Percentiles rank a stretch among this genome's conserved stretches.
Evolutionary conservation across 2,888 invertebrate genomes (phyloP).

Genomic region (Bursaphelenchus okinawaensis): DNA sequence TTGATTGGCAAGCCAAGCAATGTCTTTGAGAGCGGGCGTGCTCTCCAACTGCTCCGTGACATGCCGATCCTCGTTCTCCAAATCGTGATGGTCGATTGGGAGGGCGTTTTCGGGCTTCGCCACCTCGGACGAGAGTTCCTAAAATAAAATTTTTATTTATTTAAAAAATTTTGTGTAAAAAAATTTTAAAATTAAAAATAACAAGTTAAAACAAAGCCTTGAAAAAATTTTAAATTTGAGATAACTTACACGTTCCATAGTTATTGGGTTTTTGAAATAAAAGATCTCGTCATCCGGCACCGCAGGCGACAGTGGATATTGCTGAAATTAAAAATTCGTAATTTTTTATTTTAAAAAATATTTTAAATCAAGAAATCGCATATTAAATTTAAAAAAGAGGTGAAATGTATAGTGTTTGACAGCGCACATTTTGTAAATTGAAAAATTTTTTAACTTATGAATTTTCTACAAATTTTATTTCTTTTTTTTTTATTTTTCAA

Average conservation of each 20-base stretch:
- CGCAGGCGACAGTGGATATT: constrained; percentile 69
- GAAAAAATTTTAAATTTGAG: constrained; percentile 7
- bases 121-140: constrained; percentile 63
- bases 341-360: no score
- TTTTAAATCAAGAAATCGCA: no score
- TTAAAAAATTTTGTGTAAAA: no score
- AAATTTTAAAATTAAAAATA: no score
- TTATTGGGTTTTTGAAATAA: constrained; percentile 68
- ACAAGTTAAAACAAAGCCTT: no score
- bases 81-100: constrained; percentile 43
- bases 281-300: constrained; percentile 90
- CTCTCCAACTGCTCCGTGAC: constrained; percentile 8
- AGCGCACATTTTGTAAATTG: no score
- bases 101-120: constrained; percentile 39
- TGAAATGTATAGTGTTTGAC: no score
- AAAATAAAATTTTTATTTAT: constrained; percentile 24
- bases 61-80: constrained; percentile 37
- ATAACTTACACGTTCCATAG: constrained; percentile 60
- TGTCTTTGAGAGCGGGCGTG: constrained; percentile 13
- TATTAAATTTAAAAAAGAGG: no score
- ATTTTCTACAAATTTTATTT: not conserved
- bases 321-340: constrained; percentile 60
- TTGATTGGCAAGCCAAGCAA: constrained; percentile 46
- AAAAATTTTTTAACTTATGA: no score
- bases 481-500: not conserved